phyloP scores from a whole-genome alignment of 2,888 invertebrate genomes.

The Copidosoma aretas region DNA sequence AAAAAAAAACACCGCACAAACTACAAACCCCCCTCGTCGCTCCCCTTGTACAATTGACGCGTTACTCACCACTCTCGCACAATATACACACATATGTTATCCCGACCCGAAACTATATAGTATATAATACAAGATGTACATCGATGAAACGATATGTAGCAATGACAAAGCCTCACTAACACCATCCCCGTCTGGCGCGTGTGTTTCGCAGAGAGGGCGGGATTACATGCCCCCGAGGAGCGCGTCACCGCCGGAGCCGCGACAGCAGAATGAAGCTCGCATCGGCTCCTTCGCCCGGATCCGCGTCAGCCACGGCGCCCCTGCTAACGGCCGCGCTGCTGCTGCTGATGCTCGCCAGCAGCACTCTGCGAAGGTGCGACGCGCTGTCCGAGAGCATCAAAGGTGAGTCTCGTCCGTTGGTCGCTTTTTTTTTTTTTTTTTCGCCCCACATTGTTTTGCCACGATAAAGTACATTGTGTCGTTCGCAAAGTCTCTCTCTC shows the following conservation, averaged over 20 bases:
- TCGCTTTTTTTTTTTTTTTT: not conserved
- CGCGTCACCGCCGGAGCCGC: slow-evolving; percentile 22
- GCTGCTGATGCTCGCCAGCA: slow-evolving; percentile 45
- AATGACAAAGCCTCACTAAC: too few species aligned
- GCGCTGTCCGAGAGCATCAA: slow-evolving; percentile 56
- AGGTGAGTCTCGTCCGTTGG: slow-evolving; percentile 47
- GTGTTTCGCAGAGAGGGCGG: slow-evolving; percentile 22
- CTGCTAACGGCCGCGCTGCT: slow-evolving; percentile 47
- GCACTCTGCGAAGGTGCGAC: slow-evolving; percentile 46
- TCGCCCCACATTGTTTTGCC: not conserved
- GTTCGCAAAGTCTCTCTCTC: not conserved
- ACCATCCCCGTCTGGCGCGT: not conserved
- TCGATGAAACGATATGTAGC: too few species aligned
- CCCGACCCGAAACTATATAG: too few species aligned
- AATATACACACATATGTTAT: too few species aligned
- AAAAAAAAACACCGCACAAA: too few species aligned
- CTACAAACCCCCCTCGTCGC: too few species aligned
- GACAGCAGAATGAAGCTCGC: slow-evolving; percentile 43
- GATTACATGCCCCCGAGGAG: slow-evolving; percentile 39
- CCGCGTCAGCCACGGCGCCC: slow-evolving; percentile 27
- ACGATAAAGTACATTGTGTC: not conserved
- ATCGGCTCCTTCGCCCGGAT: slow-evolving; percentile 40
- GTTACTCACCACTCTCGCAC: too few species aligned
- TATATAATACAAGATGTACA: too few species aligned
- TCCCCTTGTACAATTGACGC: too few species aligned